These are phyloP conservation scores for Prunella himalayana DNA, from an alignment of 2,113 vertebrate genomes.

Conservation along the genomic window DNA sequence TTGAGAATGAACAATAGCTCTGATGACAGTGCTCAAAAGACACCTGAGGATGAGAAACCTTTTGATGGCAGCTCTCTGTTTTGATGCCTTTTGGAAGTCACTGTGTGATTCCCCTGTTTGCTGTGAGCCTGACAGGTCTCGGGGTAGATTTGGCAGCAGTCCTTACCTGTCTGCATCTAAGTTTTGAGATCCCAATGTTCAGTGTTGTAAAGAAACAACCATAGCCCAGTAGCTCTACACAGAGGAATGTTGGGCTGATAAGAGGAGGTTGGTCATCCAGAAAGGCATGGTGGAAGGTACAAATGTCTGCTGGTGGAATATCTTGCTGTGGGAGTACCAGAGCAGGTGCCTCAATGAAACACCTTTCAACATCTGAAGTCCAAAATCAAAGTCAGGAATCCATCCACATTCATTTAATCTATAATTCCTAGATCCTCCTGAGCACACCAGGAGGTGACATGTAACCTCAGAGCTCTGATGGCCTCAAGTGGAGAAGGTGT, in stretches of 20 bases:
- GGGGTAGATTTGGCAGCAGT: neutral
- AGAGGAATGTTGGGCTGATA: neutral
- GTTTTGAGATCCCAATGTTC: neutral
- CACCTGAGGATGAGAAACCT: neutral
- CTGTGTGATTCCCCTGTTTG: neutral
- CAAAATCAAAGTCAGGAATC: neutral
- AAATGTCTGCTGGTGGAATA: neutral
- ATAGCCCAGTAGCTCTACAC: neutral
- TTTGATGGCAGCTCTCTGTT: neutral
- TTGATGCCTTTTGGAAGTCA: neutral
- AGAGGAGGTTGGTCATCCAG: neutral
- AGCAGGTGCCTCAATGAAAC: neutral
- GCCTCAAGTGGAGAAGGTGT: constrained; percentile 41
- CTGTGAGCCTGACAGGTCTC: neutral
- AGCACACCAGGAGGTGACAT: neutral
- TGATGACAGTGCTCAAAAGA: neutral
- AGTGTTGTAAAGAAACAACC: neutral
- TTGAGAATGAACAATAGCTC: neutral
- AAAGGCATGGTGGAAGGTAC: neutral
- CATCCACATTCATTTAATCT: neutral
- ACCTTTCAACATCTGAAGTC: neutral
- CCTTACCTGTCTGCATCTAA: neutral
- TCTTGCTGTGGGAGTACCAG: neutral
- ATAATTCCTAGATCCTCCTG: neutral
- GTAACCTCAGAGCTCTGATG: constrained; percentile 17